Evolutionary conservation across 2,797 vertebrate species (phyloP), one percentile per base, ranked within the genome.

Genomic region (Lepilemur ruficaudatus): DNA sequence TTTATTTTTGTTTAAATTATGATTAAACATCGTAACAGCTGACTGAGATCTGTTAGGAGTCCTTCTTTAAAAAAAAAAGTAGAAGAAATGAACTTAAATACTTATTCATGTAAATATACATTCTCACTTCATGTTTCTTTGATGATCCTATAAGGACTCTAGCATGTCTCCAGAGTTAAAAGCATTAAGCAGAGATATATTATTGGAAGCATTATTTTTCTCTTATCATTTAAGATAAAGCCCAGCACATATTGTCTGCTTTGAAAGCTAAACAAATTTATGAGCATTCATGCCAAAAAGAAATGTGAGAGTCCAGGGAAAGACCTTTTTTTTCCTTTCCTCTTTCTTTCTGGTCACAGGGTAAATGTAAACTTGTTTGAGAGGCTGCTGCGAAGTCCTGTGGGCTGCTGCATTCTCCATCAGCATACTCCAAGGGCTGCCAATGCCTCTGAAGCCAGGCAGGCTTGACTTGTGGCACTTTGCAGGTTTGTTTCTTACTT

Each of bases 161-260:
- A 35, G 38, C 43, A 55, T 93, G 87, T 96, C 67, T 88, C 41
- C 41, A 79, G 78, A 82, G 52, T 85, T 85, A 55, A 87, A 84
- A 92, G 48, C 46, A 57, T 76, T 63, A 57, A 94, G 28, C 30
- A 10, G 20, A 84, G 50, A 91, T 7, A 32, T 28, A 84, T 65
- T 93, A 80, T 84, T 95, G 35, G 57, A 90, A 70, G 4, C 23
- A 43, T 78, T 79, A 69, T 43, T 95, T 95, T 82, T 83, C 48
- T 75, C 92, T 96, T 85, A 94, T 88, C 14, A 48, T 91, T 79
- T 91, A 96, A 94, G 67, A 69, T 86, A 83, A 95, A 96, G 69
- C 32, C 7, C 23, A 93, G 43, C 25, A 63, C 41, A 48, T 41
- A 41, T 72, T 83, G 52, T 93, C 20, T 87, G 52, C 93, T 96